Evolutionary conservation across 2,888 invertebrate genomes (phyloP).

Genomic region (Rapana venosa): DNA sequence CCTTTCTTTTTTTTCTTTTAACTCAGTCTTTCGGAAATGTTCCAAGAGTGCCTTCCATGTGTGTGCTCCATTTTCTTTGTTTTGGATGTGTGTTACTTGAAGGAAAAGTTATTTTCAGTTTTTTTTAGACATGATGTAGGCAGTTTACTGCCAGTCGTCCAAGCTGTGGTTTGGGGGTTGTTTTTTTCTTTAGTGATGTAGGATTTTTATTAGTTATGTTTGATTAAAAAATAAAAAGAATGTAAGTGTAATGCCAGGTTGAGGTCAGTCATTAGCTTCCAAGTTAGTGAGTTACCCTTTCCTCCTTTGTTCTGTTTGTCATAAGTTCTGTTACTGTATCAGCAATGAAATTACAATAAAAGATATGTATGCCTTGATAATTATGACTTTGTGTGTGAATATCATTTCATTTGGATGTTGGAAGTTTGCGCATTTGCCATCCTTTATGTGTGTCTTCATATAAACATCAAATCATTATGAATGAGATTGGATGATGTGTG

Average conservation of each 20-base stretch:
- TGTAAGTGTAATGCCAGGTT: conserved; percentile 5
- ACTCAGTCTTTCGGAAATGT: too few relatives aligned
- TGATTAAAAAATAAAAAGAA: neutral
- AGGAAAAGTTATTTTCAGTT: too few relatives aligned
- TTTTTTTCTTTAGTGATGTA: too few relatives aligned
- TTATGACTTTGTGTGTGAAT: neutral
- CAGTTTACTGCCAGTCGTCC: too few relatives aligned
- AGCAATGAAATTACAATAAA: conserved; percentile 16
- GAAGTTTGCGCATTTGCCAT: too few relatives aligned
- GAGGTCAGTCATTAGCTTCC: conserved; percentile 5
- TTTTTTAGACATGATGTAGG: too few relatives aligned
- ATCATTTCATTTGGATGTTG: too few relatives aligned
- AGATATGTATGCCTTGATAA: neutral
- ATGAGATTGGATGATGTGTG: neutral
- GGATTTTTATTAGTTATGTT: neutral
- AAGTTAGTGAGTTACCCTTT: neutral
- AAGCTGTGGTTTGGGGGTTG: too few relatives aligned
- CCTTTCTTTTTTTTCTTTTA: too few relatives aligned
- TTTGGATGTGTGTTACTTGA: too few relatives aligned
- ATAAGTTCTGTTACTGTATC: conserved; percentile 9
- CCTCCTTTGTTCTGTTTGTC: conserved; percentile 12
- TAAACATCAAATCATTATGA: neutral
- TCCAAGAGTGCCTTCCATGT: too few relatives aligned
- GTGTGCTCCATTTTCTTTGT: too few relatives aligned
- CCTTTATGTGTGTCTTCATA: neutral